Base-by-base conservation (phyloP, 1,140 invertebrate species). In the Coenobita brevimanus region DNA sequence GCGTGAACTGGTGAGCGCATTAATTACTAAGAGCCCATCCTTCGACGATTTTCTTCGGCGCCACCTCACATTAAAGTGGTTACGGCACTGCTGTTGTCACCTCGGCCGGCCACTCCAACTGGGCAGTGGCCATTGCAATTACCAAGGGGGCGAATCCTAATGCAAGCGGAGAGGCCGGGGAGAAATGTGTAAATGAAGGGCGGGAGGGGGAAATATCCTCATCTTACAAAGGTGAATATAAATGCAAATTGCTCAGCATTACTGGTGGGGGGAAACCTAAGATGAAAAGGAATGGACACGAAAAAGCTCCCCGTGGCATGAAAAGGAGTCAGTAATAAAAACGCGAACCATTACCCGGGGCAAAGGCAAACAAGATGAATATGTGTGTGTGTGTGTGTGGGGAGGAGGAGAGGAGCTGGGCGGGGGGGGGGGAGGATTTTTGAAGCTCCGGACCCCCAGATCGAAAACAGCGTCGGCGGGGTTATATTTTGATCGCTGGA, bases 321-420 rank as follows among this genome's bases (percentile, higher is more conserved):
- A 87, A 87, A 87, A 87, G 84, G 84, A 87, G 78, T 80, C 84
- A 80, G 78, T 87, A 80, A 60, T 78, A 87, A 87, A 87, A 87
- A 87, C 76, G 84, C 60, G 76, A 87, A 79, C 84, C 78, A 87
- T 87, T 87, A 87, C 76, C 76, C 84, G 62, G 76, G 80, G 84
- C 84, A 87, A 87, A 87, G 84, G 84, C 84, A 87, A 87, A 87
- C 84, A 87, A 80, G 84, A 87, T 87, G 84, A 87, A 87, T 87
- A 87, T 87, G 84, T 87, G n/a, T n/a, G n/a, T n/a, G n/a, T n/a
- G n/a, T n/a, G n/a, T n/a, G n/a, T n/a, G n/a, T n/a, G n/a, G n/a
- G n/a, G n/a, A n/a, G n/a, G n/a, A n/a, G n/a, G n/a, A n/a, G n/a
- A n/a, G n/a, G n/a, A n/a, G n/a, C n/a, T n/a, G n/a, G n/a, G n/a